A percentile compares a stretch with the other conserved stretches of the same genome.
Evolutionary conservation across 2,888 invertebrate species (phyloP).

Genomic region (Drosophila peninsularis): DNA sequence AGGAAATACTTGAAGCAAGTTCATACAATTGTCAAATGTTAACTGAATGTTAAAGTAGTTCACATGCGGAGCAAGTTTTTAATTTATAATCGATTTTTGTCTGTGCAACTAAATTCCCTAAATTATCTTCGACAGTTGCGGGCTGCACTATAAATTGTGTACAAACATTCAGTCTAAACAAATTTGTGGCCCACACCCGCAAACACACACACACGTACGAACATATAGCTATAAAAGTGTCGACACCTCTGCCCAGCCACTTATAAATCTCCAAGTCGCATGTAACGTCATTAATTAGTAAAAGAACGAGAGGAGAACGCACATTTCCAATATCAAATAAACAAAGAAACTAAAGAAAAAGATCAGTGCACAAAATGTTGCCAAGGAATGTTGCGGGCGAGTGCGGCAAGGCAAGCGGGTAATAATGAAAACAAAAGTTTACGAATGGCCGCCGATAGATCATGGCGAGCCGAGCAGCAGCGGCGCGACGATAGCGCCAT

Average conservation of each 20-base stretch:
- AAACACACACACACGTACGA: neutral
- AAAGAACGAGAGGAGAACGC: slow-evolving; percentile 20
- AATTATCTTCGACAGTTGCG: neutral
- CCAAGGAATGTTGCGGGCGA: slow-evolving; percentile 25
- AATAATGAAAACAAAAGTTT: slow-evolving; percentile 38
- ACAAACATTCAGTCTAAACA: slow-evolving; percentile 4
- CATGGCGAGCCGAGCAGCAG: slow-evolving; percentile 3
- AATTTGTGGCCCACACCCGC: slow-evolving; percentile 18
- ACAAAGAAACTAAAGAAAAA: slow-evolving; percentile 29
- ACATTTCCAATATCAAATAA: slow-evolving; percentile 43
- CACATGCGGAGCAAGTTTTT: neutral
- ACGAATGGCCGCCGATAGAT: slow-evolving; percentile 27
- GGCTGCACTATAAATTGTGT: slow-evolving; percentile 1
- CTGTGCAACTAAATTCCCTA: neutral
- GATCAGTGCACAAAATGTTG: slow-evolving; percentile 15
- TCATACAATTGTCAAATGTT: neutral
- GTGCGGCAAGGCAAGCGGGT: slow-evolving; percentile 9
- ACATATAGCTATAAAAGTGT: slow-evolving; percentile 39
- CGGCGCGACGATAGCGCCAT: slow-evolving; percentile 14
- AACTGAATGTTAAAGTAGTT: neutral
- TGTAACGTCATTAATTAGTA: slow-evolving; percentile 51
- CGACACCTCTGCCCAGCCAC: slow-evolving; percentile 41
- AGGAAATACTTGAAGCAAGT: neutral
- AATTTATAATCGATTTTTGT: neutral
- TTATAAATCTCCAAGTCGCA: slow-evolving; percentile 32